Evolutionary conservation across 2,113 vertebrate species (phyloP).

Genomic region (Rhineura floridana): DNA sequence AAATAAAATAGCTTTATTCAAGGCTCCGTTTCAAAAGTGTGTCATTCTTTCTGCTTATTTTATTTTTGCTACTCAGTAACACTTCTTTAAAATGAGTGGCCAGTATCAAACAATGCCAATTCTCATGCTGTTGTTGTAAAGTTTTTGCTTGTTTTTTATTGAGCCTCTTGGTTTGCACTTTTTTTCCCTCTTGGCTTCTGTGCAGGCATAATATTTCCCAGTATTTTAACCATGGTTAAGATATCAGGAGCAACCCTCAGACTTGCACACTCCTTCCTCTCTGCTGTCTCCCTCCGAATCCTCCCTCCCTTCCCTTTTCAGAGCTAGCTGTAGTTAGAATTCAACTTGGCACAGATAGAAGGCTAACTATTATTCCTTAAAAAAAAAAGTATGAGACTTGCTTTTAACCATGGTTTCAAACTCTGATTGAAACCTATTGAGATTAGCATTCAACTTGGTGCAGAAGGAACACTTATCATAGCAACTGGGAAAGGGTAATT

Average conservation of each 20-base stretch:
- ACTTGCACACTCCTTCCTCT: too few species aligned
- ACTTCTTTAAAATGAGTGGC: rapidly evolving
- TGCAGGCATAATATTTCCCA: not conserved
- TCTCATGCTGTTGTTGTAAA: constrained; percentile 17
- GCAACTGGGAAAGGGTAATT: not conserved
- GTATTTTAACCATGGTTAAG: not conserved
- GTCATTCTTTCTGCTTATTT: not conserved
- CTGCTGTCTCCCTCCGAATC: too few species aligned
- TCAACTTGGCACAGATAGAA: not conserved
- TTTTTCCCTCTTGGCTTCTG: not conserved
- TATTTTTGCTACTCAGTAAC: not conserved
- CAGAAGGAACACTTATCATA: not conserved
- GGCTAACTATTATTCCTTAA: not conserved
- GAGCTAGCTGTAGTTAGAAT: not conserved
- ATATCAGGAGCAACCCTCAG: too few species aligned
- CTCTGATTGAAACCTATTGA: not conserved
- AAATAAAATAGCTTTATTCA: not conserved
- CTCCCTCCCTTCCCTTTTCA: not conserved
- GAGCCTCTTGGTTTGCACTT: constrained; percentile 1
- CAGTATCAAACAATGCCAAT: not conserved
- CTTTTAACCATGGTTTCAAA: not conserved
- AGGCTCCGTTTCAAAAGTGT: not conserved
- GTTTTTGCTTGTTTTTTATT: not conserved
- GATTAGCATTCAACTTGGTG: not conserved
- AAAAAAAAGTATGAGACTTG: not conserved